A percentile compares a stretch with the other conserved stretches of the same genome.
phyloP scores from a whole-genome alignment of 2,888 invertebrate species.

The Acanthacorydalis orientalis region DNA sequence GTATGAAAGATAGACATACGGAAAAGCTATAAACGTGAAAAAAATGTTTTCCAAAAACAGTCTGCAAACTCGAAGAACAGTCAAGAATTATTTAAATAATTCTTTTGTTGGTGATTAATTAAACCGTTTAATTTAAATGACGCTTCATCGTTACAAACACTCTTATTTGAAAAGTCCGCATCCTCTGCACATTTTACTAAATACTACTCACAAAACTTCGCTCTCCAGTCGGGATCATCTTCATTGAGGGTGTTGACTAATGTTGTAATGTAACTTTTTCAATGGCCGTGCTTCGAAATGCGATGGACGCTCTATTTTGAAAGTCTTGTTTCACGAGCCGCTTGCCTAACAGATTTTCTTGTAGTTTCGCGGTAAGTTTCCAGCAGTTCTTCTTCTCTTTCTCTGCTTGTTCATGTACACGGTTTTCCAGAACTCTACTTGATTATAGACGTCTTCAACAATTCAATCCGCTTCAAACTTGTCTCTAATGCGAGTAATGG shows the following conservation, averaged over 20 bases:
- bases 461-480: constrained; percentile 5
- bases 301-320: constrained; percentile 4
- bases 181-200: background rate
- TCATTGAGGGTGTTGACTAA: constrained; percentile 4
- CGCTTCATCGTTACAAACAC: no score
- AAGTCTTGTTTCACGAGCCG: background rate
- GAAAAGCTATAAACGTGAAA: no score
- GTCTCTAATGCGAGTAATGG: constrained; percentile 3
- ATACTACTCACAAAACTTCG: background rate
- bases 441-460: constrained; percentile 1
- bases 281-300: constrained; percentile 5
- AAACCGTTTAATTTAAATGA: no score
- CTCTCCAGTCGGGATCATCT: constrained; percentile 4
- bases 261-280: constrained; percentile 7
- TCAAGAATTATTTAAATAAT: no score
- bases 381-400: background rate
- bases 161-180: no score
- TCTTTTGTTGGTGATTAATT: no score
- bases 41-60: no score
- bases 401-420: constrained; percentile 1
- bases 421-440: constrained; percentile 3
- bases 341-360: background rate
- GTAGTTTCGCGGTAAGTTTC: background rate
- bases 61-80: no score
- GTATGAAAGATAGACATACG: no score